Conservation (phyloP, 2,113 vertebrate genomes). For the Limanda limanda region DNA sequence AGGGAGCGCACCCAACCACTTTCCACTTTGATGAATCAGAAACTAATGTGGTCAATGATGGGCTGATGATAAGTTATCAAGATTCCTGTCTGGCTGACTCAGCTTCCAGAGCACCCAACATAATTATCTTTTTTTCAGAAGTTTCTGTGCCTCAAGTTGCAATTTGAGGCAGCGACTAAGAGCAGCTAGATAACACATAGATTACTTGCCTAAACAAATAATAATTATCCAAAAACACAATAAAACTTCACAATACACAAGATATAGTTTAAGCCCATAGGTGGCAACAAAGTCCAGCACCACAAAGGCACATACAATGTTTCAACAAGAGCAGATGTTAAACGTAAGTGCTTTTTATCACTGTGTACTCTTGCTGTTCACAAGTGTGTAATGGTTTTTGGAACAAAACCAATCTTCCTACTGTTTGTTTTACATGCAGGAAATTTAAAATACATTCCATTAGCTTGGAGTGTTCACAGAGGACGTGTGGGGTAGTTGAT, state of each 20-base stretch:
- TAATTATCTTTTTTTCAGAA: not conserved
- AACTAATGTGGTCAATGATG: slow-evolving; percentile 8
- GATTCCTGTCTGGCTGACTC: too few relatives aligned
- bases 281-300: too few relatives aligned
- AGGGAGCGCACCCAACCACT: slow-evolving; percentile 23
- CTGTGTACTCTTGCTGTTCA: too few relatives aligned
- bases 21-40: slow-evolving; percentile 42
- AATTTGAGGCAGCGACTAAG: too few relatives aligned
- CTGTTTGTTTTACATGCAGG: not conserved
- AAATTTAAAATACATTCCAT: not conserved
- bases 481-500: not conserved
- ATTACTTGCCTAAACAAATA: too few relatives aligned
- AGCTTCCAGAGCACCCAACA: too few relatives aligned
- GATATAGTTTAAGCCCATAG: too few relatives aligned
- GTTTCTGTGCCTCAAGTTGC: too few relatives aligned
- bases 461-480: not conserved
- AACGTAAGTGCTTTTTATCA: not conserved
- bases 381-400: too few relatives aligned
- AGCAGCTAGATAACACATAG: too few relatives aligned
- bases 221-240: not conserved
- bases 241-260: too few relatives aligned
- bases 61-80: slow-evolving; percentile 9
- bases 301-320: too few relatives aligned
- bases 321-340: not conserved
- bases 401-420: not conserved